Evolutionary conservation across 2,888 invertebrate species (phyloP).

Genomic region (Sphinx pinastri): DNA sequence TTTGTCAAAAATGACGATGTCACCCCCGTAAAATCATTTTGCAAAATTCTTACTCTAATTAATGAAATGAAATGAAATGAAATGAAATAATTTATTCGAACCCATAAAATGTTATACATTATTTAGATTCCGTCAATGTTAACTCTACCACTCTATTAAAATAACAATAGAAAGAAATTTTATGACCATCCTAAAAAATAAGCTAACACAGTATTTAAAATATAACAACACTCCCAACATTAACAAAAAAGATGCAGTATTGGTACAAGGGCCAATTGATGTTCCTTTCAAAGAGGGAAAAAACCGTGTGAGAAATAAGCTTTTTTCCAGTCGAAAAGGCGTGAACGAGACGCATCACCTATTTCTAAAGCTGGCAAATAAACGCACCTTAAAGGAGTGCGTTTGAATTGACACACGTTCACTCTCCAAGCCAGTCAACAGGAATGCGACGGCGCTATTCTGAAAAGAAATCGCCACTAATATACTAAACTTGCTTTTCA

Average conservation of each 20-base stretch:
- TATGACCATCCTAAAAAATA: too few relatives aligned
- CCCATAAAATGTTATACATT: too few relatives aligned
- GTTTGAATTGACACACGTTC: conserved; percentile 72
- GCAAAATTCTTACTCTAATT: too few relatives aligned
- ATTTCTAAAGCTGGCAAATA: conserved; percentile 78
- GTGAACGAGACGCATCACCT: conserved; percentile 75
- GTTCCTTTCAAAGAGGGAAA: conserved; percentile 35
- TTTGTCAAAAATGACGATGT: too few relatives aligned
- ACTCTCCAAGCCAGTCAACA: conserved; percentile 53
- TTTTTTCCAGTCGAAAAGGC: conserved; percentile 63
- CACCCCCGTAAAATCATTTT: too few relatives aligned
- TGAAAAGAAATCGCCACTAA: conserved; percentile 24
- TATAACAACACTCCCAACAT: neutral
- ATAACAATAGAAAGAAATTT: too few relatives aligned
- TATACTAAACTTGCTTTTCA: neutral
- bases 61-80: too few relatives aligned
- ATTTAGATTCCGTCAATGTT: too few relatives aligned
- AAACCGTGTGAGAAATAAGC: conserved; percentile 61
- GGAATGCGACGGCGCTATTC: conserved; percentile 31
- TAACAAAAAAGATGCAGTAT: conserved; percentile 20
- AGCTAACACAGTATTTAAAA: neutral
- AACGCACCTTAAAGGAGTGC: conserved; percentile 71
- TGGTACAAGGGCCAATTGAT: conserved; percentile 17
- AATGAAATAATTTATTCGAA: too few relatives aligned
- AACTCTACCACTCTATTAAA: too few relatives aligned